These are phyloP conservation scores for Gopherus evgoodei DNA, from an alignment of 2,113 vertebrate genomes.

Conservation along the genomic window DNA sequence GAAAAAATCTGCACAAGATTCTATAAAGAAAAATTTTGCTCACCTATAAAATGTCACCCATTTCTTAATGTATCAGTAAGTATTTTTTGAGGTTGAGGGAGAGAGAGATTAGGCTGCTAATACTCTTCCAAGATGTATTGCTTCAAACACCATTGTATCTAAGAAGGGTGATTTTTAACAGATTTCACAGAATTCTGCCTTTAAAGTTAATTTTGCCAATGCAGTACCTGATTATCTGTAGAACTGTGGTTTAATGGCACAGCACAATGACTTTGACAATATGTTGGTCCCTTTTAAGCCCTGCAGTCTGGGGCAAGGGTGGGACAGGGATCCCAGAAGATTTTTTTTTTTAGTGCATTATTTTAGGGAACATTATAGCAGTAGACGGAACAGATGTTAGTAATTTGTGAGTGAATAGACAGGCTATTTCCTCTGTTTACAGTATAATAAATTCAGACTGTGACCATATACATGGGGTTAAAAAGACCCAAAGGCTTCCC, in stretches of 20 bases:
- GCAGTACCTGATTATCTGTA: background rate
- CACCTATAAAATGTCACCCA: background rate
- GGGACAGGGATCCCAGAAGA: background rate
- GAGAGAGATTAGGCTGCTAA: background rate
- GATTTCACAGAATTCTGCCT: background rate
- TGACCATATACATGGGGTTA: background rate
- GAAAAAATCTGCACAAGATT: background rate
- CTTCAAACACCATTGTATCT: background rate
- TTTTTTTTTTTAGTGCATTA: background rate
- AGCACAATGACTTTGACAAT: background rate
- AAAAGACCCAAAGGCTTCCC: background rate
- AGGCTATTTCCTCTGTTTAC: slow-evolving; percentile 77
- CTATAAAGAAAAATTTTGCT: background rate
- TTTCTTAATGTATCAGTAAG: background rate
- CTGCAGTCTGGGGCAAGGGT: background rate
- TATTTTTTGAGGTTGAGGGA: background rate
- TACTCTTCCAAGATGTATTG: background rate
- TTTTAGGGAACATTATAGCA: background rate
- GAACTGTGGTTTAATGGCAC: background rate
- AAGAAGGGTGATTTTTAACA: background rate
- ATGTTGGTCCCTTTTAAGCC: rapidly evolving
- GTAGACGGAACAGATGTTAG: slow-evolving; percentile 66
- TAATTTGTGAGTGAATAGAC: slow-evolving; percentile 69
- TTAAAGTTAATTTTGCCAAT: background rate
- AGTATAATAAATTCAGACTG: slow-evolving; percentile 10